Evolutionary conservation across 2,113 vertebrate genomes (phyloP).

Genomic region (Haemorhous mexicanus): DNA sequence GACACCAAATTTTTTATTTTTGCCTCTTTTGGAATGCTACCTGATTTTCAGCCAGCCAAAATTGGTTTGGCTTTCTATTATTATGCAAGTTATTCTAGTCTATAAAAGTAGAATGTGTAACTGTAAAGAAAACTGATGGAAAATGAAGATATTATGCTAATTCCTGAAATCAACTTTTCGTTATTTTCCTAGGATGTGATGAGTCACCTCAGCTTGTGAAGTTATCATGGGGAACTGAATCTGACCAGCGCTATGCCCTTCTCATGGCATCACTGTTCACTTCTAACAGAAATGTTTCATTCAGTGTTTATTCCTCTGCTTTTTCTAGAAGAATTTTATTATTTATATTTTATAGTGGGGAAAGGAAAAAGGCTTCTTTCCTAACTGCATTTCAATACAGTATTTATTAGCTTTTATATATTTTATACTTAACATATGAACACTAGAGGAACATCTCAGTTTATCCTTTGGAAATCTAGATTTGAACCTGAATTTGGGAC

Average conservation of each 20-base stretch:
- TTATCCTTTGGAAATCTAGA: background rate
- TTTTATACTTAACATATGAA: background rate
- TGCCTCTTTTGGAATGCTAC: background rate
- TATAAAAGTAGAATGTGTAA: background rate
- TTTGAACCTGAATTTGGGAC: background rate
- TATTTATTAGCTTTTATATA: background rate
- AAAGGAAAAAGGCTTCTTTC: background rate
- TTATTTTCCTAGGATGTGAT: background rate
- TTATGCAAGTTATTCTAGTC: background rate
- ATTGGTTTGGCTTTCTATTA: background rate
- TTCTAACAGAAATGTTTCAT: background rate
- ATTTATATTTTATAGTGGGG: background rate
- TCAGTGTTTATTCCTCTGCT: background rate
- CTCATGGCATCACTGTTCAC: background rate
- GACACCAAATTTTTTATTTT: background rate
- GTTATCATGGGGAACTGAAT: background rate
- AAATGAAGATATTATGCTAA: background rate
- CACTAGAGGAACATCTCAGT: background rate
- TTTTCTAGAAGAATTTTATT: background rate
- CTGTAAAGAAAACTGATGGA: background rate
- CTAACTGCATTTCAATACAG: background rate
- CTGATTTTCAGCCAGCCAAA: background rate
- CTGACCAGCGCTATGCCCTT: background rate
- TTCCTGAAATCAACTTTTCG: background rate
- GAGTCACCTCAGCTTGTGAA: background rate